Evolutionary conservation across 2,797 vertebrate genomes (phyloP), one percentile per base, ranked within the genome.

Genomic region (Coregonus ussuriensis): DNA sequence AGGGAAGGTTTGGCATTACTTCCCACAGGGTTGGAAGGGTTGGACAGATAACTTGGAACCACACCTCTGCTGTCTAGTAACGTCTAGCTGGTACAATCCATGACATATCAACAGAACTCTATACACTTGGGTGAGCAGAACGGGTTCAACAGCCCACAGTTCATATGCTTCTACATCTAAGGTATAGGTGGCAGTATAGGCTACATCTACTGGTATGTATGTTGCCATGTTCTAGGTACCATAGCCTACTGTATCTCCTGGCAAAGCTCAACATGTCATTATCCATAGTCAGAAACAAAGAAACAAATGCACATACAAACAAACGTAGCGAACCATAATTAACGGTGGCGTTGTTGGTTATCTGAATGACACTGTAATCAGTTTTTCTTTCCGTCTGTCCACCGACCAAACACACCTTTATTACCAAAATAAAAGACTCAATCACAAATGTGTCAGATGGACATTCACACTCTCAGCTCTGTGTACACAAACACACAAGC

Each of bases 311-410:
- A 77, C 70, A 87, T 81, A 82, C 72, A 80, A 78, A 75, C 70
- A 87, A 81, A 82, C 77, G 72, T 72, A 65, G 73, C 72, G 16
- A 78, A 82, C 88, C 88, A 86, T 85, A 91, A 92, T 87, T 89
- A 84, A 86, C 56, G 31, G 72, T 62, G 47, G 72, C 73, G 72
- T 74, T 63, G 71, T 75, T 72, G 52, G 72, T 79, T 47, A 75
- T 54, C 72, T 74, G 56, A 77, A 71, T 72, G 41, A 52, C 74
- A 75, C 6, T 78, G 77, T 79, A 80, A 87, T 85, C 73, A 88
- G 37, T 81, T 87, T 83, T 85, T 85, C 21, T 15, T 72, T 77
- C 47, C 73, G 53, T 74, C 82, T 59, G 5, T 59, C 1, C 66
- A 71, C 81, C 37, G 62, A 77, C 77, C 77, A 71, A 86, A 82